Conservation (phyloP, 2,888 invertebrate genomes). For the Yponomeuta cagnagella region DNA sequence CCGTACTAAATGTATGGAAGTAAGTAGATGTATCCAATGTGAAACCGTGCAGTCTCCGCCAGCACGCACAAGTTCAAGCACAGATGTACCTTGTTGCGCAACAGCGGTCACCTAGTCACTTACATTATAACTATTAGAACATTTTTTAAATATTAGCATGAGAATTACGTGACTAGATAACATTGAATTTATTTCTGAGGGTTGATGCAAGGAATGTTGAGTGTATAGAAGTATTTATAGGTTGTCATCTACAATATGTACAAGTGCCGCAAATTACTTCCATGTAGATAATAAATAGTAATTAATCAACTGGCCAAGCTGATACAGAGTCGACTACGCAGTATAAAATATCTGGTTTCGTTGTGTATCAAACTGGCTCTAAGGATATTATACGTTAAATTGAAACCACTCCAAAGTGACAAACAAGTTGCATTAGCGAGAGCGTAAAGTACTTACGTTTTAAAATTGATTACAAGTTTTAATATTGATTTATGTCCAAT, state of each 20-base stretch:
- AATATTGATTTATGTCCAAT: not conserved
- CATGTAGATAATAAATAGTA: conserved; percentile 15
- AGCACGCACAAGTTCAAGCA: not conserved
- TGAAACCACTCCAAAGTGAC: not conserved
- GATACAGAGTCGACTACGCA: conserved; percentile 6
- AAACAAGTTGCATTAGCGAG: not conserved
- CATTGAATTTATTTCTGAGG: not conserved
- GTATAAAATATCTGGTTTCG: conserved; percentile 10
- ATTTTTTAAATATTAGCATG: not conserved
- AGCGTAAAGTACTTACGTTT: too few relatives aligned
- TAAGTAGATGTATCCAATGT: too few relatives aligned
- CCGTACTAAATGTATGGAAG: too few relatives aligned
- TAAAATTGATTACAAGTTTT: too few relatives aligned
- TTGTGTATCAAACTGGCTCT: conserved; percentile 1
- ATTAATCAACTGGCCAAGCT: conserved; percentile 19
- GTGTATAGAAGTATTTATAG: not conserved
- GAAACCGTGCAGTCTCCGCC: too few relatives aligned
- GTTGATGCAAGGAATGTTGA: not conserved
- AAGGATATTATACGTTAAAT: not conserved
- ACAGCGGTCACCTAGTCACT: not conserved
- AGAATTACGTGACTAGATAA: not conserved
- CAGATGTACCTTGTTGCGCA: not conserved
- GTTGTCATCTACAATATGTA: not conserved
- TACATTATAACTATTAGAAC: not conserved
- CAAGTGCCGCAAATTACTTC: conserved; percentile 18